Percentiles rank a stretch among this genome's conserved stretches.
Evolutionary conservation across 1,140 invertebrate species (phyloP).

Genomic region (Macrobrachium rosenbergii): DNA sequence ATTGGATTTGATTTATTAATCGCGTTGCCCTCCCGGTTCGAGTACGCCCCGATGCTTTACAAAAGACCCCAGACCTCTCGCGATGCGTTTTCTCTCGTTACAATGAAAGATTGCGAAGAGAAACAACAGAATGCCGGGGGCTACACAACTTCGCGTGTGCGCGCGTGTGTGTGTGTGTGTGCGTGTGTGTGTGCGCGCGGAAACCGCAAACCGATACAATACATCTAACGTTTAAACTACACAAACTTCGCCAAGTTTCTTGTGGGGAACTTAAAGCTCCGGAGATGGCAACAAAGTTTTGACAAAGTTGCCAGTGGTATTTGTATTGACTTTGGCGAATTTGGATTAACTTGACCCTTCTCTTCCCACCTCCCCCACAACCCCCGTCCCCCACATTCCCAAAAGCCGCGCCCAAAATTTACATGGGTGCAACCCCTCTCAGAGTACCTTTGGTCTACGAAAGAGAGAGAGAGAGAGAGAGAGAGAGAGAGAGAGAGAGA

Average conservation of each 20-base stretch:
- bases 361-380: no score
- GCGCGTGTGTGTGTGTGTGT: no score
- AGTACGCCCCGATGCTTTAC: no score
- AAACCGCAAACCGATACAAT: no score
- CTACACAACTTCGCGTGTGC: background rate
- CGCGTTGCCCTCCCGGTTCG: no score
- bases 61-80: no score
- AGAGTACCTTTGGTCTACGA: no score
- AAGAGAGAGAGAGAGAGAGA: no score
- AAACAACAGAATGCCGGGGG: background rate
- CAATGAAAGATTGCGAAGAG: background rate
- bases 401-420: slow-evolving; percentile 11
- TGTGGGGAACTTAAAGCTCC: slow-evolving; percentile 15
- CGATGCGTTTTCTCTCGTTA: no score
- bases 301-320: slow-evolving; percentile 14
- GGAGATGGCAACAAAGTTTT: slow-evolving; percentile 21
- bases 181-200: no score
- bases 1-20: no score
- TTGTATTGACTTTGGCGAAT: slow-evolving; percentile 24
- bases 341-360: slow-evolving; percentile 6
- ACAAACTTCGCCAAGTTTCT: background rate
- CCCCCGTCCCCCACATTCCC: background rate
- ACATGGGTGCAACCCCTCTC: slow-evolving; percentile 4
- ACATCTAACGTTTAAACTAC: background rate
- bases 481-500: no score